Evolutionary conservation across 1,140 invertebrate genomes (phyloP).

Genomic region (Cotesia chilonis): DNA sequence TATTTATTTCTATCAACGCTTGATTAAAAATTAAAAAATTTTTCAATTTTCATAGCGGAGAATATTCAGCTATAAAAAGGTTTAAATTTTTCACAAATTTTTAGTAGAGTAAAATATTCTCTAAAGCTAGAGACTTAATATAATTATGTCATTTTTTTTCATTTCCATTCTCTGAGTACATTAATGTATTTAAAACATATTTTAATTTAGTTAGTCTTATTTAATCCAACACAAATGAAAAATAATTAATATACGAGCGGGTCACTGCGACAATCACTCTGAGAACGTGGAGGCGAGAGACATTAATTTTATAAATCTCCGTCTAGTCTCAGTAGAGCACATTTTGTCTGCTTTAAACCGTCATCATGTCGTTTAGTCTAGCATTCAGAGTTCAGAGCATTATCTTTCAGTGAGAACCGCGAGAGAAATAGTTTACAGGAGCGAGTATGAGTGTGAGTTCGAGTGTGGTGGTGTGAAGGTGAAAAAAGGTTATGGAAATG

Average conservation of each 20-base stretch:
- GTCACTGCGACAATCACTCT: constrained; percentile 12
- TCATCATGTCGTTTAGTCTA: constrained; percentile 4
- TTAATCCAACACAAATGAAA: constrained; percentile 8
- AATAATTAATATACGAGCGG: constrained; percentile 20
- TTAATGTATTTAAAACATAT: constrained; percentile 8
- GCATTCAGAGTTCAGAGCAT: background rate
- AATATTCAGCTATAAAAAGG: no score
- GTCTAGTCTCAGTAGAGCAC: constrained; percentile 6
- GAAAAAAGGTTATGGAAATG: background rate
- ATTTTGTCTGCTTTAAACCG: background rate
- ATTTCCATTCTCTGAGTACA: background rate
- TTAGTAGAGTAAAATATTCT: no score
- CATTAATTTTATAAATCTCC: constrained; percentile 27
- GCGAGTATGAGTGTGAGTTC: no score
- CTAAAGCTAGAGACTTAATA: no score
- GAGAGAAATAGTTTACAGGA: background rate
- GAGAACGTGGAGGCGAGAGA: background rate
- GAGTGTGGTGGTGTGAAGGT: no score
- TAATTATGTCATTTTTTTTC: no score
- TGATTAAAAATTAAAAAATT: no score
- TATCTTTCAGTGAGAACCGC: background rate
- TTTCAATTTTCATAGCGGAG: no score
- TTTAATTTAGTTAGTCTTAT: constrained; percentile 18
- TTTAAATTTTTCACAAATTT: no score
- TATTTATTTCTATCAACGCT: no score